Evolutionary conservation across 1,140 invertebrate species (phyloP).

Genomic region (Belonocnema kinseyi): DNA sequence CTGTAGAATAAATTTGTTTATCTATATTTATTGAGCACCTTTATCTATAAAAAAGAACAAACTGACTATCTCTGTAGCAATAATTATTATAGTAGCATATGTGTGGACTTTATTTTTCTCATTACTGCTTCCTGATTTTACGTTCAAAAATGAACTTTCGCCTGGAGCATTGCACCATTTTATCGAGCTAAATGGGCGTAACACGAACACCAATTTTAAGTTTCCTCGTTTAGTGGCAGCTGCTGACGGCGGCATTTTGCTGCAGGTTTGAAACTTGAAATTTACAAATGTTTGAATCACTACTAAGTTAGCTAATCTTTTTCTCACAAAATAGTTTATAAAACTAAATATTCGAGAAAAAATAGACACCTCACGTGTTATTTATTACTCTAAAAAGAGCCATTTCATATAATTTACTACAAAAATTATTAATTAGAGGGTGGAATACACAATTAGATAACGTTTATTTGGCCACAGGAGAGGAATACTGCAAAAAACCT

Average conservation of each 20-base stretch:
- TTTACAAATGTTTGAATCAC: slow-evolving; percentile 25
- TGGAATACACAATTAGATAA: too few relatives aligned
- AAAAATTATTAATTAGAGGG: too few relatives aligned
- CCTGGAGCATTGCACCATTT: slow-evolving; percentile 22
- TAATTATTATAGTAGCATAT: too few relatives aligned
- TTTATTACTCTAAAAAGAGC: too few relatives aligned
- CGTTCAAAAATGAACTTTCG: slow-evolving; percentile 14
- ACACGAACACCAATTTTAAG: slow-evolving; percentile 29
- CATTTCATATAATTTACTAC: too few relatives aligned
- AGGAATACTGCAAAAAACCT: too few relatives aligned
- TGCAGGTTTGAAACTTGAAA: slow-evolving; percentile 25
- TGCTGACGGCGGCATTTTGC: slow-evolving; percentile 25
- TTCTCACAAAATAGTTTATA: background rate
- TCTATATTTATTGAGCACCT: too few relatives aligned
- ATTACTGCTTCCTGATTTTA: slow-evolving; percentile 20
- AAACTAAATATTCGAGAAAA: background rate
- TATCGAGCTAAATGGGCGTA: slow-evolving; percentile 26
- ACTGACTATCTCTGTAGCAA: too few relatives aligned
- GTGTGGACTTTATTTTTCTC: background rate
- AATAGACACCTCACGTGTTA: background rate
- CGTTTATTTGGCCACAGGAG: too few relatives aligned
- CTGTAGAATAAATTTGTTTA: too few relatives aligned
- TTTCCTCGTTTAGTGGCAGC: slow-evolving; percentile 27
- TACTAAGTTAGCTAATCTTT: slow-evolving; percentile 11
- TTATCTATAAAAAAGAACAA: too few relatives aligned